Base-by-base conservation (phyloP, 2,888 invertebrate genomes). In the Pollenia angustigena region DNA sequence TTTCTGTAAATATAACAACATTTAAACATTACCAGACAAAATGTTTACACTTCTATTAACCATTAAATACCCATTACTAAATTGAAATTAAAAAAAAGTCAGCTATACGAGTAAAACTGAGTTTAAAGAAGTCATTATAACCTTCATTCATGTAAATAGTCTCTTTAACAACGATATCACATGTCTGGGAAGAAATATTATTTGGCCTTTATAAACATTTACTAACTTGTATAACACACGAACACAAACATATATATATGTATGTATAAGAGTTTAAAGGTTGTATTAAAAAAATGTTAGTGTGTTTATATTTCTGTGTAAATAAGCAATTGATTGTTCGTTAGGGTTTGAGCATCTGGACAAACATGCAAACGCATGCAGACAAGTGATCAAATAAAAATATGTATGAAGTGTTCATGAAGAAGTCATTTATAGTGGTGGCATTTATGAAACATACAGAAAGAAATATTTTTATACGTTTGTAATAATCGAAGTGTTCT, bases 11-110 rank as follows among this genome's bases (percentile, higher is more conserved):
- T n/a, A 9, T 52, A 72, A 54, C 16, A 16, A 58, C 40, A 46
- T 46, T 50, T 42, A 58, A 40, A 64, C 42, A 32, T 58, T 56
- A 18, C 18, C 23, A 1, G 18, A 23, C n/a, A 14, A 9, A 10
- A 18, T 12, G 18, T 40, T 50, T 12, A 32, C 2, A 60, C 14
- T 71, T 74, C 74, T 74, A 68, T 68, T 66, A 60, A 50, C 50
- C 81, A 81, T 81, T 81, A 74, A 72, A 74, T 71, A 40, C 48
- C 18, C 66, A 66, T 74, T 56, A 81, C 44, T 56, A 68, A 58
- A 40, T 44, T 50, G 14, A 62, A 62, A 23, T 62, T 58, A 16
- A 42, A 69, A 69, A 16, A 52, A 16, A 18, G 56, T 32, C 32
- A 32, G 32, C 32, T 2, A 4, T 32, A 32, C 32, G 32, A 32